Percentiles rank a stretch among this genome's conserved stretches.
These are phyloP conservation scores for Alligator sinensis DNA, from an alignment of 2,113 vertebrate species.

Conservation along the genomic window DNA sequence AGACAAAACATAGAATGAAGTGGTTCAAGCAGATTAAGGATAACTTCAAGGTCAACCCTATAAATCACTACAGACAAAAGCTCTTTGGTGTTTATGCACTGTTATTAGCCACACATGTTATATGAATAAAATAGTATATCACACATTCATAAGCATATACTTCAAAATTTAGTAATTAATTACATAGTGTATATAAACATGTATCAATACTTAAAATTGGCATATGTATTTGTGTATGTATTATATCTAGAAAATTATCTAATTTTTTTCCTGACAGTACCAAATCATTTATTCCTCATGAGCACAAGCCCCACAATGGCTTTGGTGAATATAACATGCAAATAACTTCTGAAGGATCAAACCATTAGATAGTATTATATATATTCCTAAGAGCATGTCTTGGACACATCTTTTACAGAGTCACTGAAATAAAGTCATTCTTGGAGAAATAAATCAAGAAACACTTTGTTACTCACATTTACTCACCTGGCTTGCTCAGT, in stretches of 20 bases:
- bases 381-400: background rate
- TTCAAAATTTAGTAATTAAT: background rate
- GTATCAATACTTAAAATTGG: background rate
- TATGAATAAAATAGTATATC: background rate
- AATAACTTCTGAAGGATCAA: background rate
- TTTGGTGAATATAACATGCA: background rate
- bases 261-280: fast-evolving
- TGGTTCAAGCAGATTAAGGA: too few species aligned
- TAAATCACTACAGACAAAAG: background rate
- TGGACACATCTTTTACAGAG: background rate
- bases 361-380: background rate
- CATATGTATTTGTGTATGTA: background rate
- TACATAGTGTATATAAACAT: background rate
- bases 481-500: background rate
- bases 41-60: too few species aligned
- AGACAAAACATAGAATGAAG: too few species aligned
- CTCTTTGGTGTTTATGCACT: background rate
- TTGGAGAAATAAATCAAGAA: background rate
- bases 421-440: background rate
- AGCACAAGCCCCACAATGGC: background rate
- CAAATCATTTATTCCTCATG: fast-evolving
- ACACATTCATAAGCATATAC: background rate
- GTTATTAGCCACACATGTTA: background rate
- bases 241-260: background rate
- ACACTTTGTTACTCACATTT: background rate